These are phyloP conservation scores for Ictidomys tridecemlineatus DNA, from an alignment of 2,113 vertebrate species.

Conservation along the genomic window DNA sequence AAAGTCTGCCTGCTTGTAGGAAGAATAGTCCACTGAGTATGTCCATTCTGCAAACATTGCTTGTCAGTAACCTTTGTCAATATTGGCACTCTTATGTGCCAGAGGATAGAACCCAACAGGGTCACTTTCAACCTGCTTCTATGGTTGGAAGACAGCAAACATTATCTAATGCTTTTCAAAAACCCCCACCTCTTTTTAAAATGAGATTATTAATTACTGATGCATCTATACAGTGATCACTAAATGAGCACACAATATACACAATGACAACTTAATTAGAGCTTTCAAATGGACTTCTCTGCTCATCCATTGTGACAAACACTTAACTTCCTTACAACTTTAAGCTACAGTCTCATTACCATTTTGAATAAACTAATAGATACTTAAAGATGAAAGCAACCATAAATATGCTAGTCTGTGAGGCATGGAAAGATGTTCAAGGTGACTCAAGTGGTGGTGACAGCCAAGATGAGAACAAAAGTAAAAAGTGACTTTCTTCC, in stretches of 20 bases:
- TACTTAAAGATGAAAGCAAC: slow-evolving; percentile 40
- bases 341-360: slow-evolving; percentile 66
- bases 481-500: not conserved
- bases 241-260: slow-evolving; percentile 58
- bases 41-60: not conserved
- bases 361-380: slow-evolving; percentile 68
- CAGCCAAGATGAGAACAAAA: slow-evolving; percentile 20
- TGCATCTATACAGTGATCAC: slow-evolving; percentile 42
- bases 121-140: not conserved
- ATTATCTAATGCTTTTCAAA: slow-evolving; percentile 49
- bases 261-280: slow-evolving; percentile 71
- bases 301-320: slow-evolving; percentile 48
- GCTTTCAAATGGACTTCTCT: slow-evolving; percentile 65
- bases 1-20: not conserved
- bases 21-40: not conserved
- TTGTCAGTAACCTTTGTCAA: slow-evolving; percentile 21
- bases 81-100: not conserved
- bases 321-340: slow-evolving; percentile 64
- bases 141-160: slow-evolving; percentile 28
- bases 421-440: not conserved
- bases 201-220: slow-evolving; percentile 41
- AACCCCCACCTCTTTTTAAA: slow-evolving; percentile 51
- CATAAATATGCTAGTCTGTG: slow-evolving; percentile 36
- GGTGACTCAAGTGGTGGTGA: slow-evolving; percentile 48
- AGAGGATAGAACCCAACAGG: not conserved